phyloP scores from a whole-genome alignment of 2,113 vertebrate genomes.

The Sorex araneus region DNA sequence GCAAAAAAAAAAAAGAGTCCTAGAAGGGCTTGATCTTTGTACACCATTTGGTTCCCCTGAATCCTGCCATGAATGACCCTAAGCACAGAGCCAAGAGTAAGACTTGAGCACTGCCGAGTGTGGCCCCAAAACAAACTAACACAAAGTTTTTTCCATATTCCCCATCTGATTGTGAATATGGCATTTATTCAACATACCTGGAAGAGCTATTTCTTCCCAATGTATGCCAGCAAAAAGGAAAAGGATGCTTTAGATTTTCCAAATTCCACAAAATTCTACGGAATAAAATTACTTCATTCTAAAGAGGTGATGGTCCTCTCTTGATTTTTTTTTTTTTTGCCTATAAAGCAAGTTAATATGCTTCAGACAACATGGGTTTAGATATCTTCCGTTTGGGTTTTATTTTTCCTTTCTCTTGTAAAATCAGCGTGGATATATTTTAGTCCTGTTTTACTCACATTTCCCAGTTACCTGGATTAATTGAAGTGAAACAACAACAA shows the following conservation, averaged over 20 bases:
- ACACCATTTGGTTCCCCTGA: too few relatives aligned
- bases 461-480: constrained; percentile 73
- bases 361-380: constrained; percentile 65
- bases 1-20: too few relatives aligned
- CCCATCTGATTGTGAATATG: background rate
- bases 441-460: constrained; percentile 55
- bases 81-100: too few relatives aligned
- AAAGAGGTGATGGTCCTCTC: background rate
- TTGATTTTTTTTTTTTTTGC: constrained; percentile 65
- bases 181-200: background rate
- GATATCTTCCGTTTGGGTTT: constrained; percentile 5
- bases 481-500: constrained; percentile 61
- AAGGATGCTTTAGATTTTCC: constrained; percentile 5
- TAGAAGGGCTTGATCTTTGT: too few relatives aligned
- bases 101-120: too few relatives aligned
- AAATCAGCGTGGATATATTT: constrained; percentile 65
- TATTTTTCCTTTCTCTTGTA: constrained; percentile 49
- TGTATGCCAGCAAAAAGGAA: constrained; percentile 6
- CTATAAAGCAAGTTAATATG: constrained; percentile 61
- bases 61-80: too few relatives aligned
- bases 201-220: background rate
- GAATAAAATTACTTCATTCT: constrained; percentile 62
- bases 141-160: background rate
- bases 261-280: constrained; percentile 17
- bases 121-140: too few relatives aligned